Evolutionary conservation across 2,888 invertebrate genomes (phyloP), one percentile per base, ranked within the genome.

Genomic region (Sturmia bella): DNA sequence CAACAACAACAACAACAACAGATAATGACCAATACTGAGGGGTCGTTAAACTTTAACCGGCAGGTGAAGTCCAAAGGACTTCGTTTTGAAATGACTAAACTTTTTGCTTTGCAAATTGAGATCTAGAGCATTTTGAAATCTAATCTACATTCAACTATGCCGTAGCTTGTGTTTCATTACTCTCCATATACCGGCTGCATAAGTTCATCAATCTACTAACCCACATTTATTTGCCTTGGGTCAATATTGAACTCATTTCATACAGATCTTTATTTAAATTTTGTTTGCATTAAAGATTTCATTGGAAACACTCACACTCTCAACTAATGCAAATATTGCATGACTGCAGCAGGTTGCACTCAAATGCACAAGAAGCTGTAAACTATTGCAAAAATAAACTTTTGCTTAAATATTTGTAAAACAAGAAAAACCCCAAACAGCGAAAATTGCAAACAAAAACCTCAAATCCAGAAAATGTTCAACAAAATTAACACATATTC

Each of bases 281-380:
- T n/a, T n/a, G n/a, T n/a, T n/a, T n/a, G n/a, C n/a, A n/a, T n/a
- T n/a, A n/a, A n/a, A n/a, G n/a, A n/a, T n/a, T n/a, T n/a, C n/a
- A n/a, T n/a, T n/a, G n/a, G n/a, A n/a, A n/a, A n/a, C n/a, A n/a
- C n/a, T n/a, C n/a, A n/a, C n/a, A n/a, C n/a, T n/a, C n/a, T n/a
- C n/a, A 17, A 43, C 21, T 68, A 76, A 75, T 52, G 70, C 68
- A 78, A 83, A 82, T 80, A 77, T 88, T 85, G 88, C 88, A 88
- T 88, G 88, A 84, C 85, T 81, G 85, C 74, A 77, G 85, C 74
- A 77, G 87, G 87, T 86, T 88, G 87, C 88, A 88, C 87, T 87
- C 84, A 87, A 87, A 84, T 88, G 87, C 86, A 84, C 88, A 88
- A 83, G 64, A 80, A 87, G 85, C 85, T 85, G 84, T 83, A 84